Evolutionary conservation across 2,797 vertebrate genomes (phyloP).

Genomic region (Glossophaga mutica): DNA sequence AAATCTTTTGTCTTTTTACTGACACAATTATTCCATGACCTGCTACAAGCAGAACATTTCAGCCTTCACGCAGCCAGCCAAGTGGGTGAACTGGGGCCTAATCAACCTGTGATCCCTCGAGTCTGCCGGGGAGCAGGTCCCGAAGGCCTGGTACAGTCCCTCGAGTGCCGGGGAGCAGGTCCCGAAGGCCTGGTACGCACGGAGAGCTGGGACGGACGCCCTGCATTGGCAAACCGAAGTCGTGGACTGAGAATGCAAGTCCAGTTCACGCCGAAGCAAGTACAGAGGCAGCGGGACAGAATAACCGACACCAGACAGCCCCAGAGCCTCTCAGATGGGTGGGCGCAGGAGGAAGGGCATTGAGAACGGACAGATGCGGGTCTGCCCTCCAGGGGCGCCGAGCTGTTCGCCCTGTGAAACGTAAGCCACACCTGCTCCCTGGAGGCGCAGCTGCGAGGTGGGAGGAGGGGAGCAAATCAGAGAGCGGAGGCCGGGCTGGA

Average conservation of each 20-base stretch:
- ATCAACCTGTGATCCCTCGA: not conserved
- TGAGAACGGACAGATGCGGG: not conserved
- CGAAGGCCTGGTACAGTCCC: not conserved
- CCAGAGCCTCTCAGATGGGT: not conserved
- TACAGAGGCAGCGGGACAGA: not conserved
- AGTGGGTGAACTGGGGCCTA: not conserved
- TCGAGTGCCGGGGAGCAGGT: not conserved
- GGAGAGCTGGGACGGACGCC: not conserved
- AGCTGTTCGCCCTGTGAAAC: rapidly evolving
- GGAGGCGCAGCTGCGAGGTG: not conserved
- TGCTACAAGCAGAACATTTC: not conserved
- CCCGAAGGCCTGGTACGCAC: too few relatives aligned
- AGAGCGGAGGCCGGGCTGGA: not conserved
- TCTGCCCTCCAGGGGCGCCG: not conserved
- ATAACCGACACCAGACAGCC: not conserved
- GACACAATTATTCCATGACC: not conserved
- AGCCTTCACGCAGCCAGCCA: rapidly evolving
- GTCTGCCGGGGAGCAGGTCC: not conserved
- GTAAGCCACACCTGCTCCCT: not conserved
- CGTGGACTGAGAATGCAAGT: not conserved
- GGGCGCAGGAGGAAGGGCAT: not conserved
- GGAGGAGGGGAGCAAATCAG: not conserved
- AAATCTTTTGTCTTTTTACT: not conserved
- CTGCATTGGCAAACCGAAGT: not conserved
- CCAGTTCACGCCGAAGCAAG: not conserved